Evolutionary conservation across 2,113 vertebrate species (phyloP).

Genomic region (Hippocampus zosterae): DNA sequence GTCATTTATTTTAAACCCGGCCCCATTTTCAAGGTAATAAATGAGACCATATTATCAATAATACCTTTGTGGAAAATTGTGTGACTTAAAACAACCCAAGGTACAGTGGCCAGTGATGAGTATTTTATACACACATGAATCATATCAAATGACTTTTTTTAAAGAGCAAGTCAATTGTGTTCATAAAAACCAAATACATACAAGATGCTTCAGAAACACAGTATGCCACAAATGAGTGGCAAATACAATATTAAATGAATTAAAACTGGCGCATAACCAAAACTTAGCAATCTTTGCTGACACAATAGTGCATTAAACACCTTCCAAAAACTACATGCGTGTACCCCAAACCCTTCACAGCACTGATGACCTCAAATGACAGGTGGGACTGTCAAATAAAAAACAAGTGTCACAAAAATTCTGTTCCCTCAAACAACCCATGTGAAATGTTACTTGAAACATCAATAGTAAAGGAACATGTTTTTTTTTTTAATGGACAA

Average conservation of each 20-base stretch:
- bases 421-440: neutral
- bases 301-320: neutral
- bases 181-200: neutral
- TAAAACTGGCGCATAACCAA: neutral
- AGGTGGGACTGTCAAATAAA: neutral
- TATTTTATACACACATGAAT: neutral
- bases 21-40: constrained; percentile 29
- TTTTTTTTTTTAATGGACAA: neutral
- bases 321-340: neutral
- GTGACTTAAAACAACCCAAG: neutral
- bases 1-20: constrained; percentile 38
- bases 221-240: neutral
- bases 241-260: neutral
- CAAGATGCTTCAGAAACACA: neutral
- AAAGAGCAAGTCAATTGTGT: neutral
- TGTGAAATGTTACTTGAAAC: neutral
- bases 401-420: neutral
- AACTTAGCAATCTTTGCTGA: neutral
- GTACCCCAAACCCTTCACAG: neutral
- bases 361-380: neutral
- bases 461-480: neutral
- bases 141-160: neutral
- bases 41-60: constrained; percentile 25
- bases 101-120: neutral
- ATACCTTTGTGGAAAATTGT: constrained; percentile 25